These are phyloP conservation scores for Dolichomitus sp. DNA, from an alignment of 2,888 invertebrate genomes.

Conservation along the genomic window DNA sequence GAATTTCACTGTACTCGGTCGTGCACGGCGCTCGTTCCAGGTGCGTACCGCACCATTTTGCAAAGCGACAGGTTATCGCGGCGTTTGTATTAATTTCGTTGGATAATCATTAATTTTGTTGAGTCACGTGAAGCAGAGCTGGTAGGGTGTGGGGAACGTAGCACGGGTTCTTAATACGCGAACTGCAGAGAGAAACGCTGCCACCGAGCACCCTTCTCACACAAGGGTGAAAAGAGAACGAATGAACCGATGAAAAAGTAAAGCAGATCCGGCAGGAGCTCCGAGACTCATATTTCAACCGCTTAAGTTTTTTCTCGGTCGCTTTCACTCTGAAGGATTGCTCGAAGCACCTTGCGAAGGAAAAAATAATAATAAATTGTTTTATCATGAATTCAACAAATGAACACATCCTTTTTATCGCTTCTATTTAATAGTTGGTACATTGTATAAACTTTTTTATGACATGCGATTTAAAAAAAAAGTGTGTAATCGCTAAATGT, in stretches of 20 bases:
- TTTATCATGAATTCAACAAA: too few relatives aligned
- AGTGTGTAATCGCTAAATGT: too few relatives aligned
- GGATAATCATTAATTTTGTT: conserved; percentile 69
- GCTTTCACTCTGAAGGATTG: conserved; percentile 45
- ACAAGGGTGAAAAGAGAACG: conserved; percentile 42
- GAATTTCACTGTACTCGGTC: conserved; percentile 46
- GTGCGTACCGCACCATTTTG: conserved; percentile 44
- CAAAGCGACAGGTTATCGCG: conserved; percentile 61
- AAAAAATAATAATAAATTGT: background rate
- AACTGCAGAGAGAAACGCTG: conserved; percentile 33
- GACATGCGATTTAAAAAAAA: too few relatives aligned
- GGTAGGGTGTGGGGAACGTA: conserved; percentile 41
- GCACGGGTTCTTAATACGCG: conserved; percentile 28
- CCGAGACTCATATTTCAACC: conserved; percentile 71
- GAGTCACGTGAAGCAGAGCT: conserved; percentile 32
- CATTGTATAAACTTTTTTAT: too few relatives aligned
- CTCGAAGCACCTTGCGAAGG: conserved; percentile 19
- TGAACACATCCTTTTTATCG: too few relatives aligned
- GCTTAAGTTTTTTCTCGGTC: conserved; percentile 66
- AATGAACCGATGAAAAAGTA: conserved; percentile 61
- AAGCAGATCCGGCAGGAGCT: conserved; percentile 58
- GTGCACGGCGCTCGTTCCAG: conserved; percentile 33
- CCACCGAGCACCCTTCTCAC: conserved; percentile 12
- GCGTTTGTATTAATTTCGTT: conserved; percentile 69
- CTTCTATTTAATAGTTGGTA: too few relatives aligned